These are phyloP conservation scores for Stegodyphus dumicola DNA, from an alignment of 1,140 invertebrate genomes.

Conservation along the genomic window DNA sequence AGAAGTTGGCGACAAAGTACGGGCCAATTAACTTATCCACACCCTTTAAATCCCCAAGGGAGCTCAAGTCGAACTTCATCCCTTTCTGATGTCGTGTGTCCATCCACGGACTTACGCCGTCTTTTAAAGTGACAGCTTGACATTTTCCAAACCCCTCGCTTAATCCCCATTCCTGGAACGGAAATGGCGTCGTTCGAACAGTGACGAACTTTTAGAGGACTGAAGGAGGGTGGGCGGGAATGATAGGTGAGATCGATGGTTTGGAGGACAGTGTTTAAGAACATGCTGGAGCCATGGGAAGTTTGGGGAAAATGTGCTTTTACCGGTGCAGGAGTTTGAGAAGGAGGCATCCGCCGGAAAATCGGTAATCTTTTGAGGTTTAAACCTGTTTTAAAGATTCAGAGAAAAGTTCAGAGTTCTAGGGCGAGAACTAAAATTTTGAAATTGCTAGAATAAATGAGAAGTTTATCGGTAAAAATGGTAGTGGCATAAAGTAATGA, in stretches of 20 bases:
- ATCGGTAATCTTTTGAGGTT: too few relatives aligned
- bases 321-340: too few relatives aligned
- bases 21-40: constrained; percentile 11
- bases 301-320: background rate
- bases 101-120: constrained; percentile 2
- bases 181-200: background rate
- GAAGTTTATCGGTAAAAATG: too few relatives aligned
- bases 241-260: background rate
- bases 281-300: background rate
- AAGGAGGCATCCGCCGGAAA: too few relatives aligned
- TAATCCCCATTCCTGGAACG: constrained; percentile 1
- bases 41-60: background rate
- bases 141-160: background rate
- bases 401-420: too few relatives aligned
- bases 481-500: too few relatives aligned
- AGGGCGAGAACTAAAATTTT: too few relatives aligned
- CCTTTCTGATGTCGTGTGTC: constrained; percentile 4
- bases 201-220: background rate
- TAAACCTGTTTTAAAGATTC: too few relatives aligned
- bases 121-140: constrained; percentile 15
- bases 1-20: background rate
- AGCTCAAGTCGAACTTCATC: background rate
- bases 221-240: background rate
- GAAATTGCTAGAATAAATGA: too few relatives aligned
- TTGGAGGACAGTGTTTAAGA: background rate